Percentiles rank a stretch among this genome's conserved stretches.
Conservation (phyloP, 2,113 vertebrate species). For the Pterocles gutturalis region DNA sequence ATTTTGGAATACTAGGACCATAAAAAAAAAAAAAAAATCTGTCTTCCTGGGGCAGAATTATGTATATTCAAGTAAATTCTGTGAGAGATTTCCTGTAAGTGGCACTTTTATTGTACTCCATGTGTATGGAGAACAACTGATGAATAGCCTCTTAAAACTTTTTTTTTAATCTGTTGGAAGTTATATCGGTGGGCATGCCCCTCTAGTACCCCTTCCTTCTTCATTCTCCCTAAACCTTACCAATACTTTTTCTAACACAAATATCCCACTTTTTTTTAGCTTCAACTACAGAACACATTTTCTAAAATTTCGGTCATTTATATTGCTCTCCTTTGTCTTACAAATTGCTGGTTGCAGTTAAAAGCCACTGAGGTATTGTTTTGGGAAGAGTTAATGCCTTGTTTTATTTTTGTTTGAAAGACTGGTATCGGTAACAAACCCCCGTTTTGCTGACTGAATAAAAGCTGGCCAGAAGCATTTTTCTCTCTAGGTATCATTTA, state of each 20-base stretch:
- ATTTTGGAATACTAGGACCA: not conserved
- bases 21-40: not conserved
- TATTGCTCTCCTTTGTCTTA: not conserved
- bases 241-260: not conserved
- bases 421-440: not conserved
- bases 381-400: not conserved
- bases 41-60: not conserved
- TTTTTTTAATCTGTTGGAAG: not conserved
- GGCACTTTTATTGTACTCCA: not conserved
- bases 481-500: not conserved
- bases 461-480: not conserved
- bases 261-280: not conserved
- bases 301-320: not conserved
- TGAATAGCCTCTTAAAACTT: not conserved
- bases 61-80: not conserved
- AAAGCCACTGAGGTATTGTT: not conserved
- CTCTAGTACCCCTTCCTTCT: not conserved
- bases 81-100: not conserved
- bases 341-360: not conserved
- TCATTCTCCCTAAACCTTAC: not conserved
- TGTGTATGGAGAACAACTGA: not conserved
- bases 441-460: not conserved
- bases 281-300: not conserved
- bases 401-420: not conserved
- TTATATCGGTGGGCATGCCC: fast-evolving